Evolutionary conservation across 2,888 invertebrate species (phyloP).

Genomic region (Synanthedon myopaeformis): DNA sequence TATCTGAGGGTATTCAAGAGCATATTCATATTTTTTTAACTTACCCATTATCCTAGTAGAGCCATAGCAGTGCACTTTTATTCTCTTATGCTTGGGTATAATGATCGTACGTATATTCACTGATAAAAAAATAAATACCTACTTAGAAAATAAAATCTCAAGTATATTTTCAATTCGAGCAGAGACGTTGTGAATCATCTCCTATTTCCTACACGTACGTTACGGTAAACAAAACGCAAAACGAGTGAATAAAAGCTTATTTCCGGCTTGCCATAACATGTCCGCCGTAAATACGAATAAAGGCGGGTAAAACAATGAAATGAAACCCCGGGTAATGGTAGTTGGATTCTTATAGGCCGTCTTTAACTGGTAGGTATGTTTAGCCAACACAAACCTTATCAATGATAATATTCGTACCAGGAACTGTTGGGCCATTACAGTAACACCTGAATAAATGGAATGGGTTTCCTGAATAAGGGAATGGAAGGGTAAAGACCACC

Average conservation of each 20-base stretch:
- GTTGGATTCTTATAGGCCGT: background rate
- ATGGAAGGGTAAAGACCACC: too few relatives aligned
- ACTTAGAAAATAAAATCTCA: too few relatives aligned
- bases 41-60: too few relatives aligned
- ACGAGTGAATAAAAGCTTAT: background rate
- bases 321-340: background rate
- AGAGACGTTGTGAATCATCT: background rate
- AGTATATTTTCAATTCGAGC: background rate
- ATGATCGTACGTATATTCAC: too few relatives aligned
- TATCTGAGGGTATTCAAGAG: too few relatives aligned
- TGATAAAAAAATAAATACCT: too few relatives aligned
- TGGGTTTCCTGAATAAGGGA: too few relatives aligned
- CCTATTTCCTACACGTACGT: background rate
- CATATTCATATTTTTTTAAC: too few relatives aligned
- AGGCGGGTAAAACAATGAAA: background rate
- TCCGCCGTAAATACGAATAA: background rate
- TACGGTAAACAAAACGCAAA: background rate
- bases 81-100: too few relatives aligned
- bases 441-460: too few relatives aligned
- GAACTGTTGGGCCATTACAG: too few relatives aligned
- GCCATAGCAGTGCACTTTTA: too few relatives aligned
- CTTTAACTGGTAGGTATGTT: background rate
- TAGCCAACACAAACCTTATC: background rate
- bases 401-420: background rate
- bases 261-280: background rate